Base-by-base conservation (phyloP, 2,113 vertebrate species). In the Microtus oregoni region DNA sequence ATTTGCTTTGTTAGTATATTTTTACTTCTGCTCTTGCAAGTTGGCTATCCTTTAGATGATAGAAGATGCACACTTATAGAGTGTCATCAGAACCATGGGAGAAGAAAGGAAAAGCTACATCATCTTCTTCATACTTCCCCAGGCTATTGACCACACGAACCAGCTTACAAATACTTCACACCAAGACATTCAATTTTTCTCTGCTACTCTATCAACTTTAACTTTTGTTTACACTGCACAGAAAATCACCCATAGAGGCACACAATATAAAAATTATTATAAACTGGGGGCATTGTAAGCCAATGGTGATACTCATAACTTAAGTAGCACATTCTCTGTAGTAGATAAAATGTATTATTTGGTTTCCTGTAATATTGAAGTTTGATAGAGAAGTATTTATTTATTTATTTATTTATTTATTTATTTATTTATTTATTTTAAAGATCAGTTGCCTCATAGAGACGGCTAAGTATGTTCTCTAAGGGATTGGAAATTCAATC, bases 401-500 rank as follows among this genome's bases (percentile, higher is more conserved):
- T 94, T n/a, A n/a, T n/a, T n/a, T n/a, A n/a, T n/a, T n/a, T n/a
- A n/a, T n/a, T n/a, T n/a, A n/a, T n/a, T n/a, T n/a, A n/a, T n/a
- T n/a, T n/a, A n/a, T n/a, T n/a, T n/a, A n/a, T n/a, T n/a, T 44
- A 19, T 58, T 44, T 78, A 91, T 88, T 91, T 90, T 94, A 79
- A 72, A 86, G 68, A 89, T 96, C 78, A 96, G 93, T 83, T 93
- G 96, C 95, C 97, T 97, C 97, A 92, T 41, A 93, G 68, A 87
- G 93, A 94, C 0, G 7, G 79, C 68, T 72, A 89, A 95, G 95
- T 88, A 61, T 75, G 91, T 96, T 98, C 98, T 93, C 75, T 35
- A 96, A 93, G 93, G 95, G 76, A 97, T 89, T 65, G 75, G 91
- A 91, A 97, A 97, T 96, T 96, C 94, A 96, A 94, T 94, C 97